Evolutionary conservation across 2,113 vertebrate species (phyloP), one percentile per base, ranked within the genome.

Genomic region (Hypocryptadius cinnamomeus): DNA sequence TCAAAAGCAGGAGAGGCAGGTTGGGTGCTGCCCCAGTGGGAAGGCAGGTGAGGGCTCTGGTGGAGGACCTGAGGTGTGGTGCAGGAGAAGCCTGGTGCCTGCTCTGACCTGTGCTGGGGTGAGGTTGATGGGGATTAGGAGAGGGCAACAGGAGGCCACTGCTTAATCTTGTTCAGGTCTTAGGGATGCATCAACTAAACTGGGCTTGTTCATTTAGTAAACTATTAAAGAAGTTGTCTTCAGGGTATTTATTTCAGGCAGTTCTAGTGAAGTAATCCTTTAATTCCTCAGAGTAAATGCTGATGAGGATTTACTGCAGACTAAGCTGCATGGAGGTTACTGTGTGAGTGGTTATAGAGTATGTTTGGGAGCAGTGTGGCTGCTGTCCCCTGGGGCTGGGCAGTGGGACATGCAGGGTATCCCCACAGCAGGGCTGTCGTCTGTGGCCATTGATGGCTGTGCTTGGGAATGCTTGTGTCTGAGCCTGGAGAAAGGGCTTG

Each of bases 281-380:
- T 95, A 96, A 95, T 91, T 95, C 89, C 74, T 53, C 53, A 40
- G 73, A 79, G 57, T 95, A 78, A 92, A 64, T 64, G 78, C 70
- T 85, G 73, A 59, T 91, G 57, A 74, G 74, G 87, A 81, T 89
- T 92, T 95, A 37, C 40, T 37, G 53, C 2, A 1, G 21, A 22
- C 27, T 78, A 42, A 64, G 44, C 42, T 8, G 3, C 13, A 31
- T 40, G 61, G 56, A 78, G 69, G 83, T 88, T 45, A 45, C 69
- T 44, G 40, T 37, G 59, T 25, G 28, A 84, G 23, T 11, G 39
- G 31, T 70, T 73, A 25, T 3, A 16, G 42, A 17, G 30, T 27
- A 5, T 35, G 20, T 37, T 42, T 83, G n/a, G 31, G 64, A 54
- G 54, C 44, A 57, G 63, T 5, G 28, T 2, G 3, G 40, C 48